These are phyloP conservation scores for Lycodopsis pacificus DNA, from an alignment of 2,797 vertebrate species.

Conservation along the genomic window DNA sequence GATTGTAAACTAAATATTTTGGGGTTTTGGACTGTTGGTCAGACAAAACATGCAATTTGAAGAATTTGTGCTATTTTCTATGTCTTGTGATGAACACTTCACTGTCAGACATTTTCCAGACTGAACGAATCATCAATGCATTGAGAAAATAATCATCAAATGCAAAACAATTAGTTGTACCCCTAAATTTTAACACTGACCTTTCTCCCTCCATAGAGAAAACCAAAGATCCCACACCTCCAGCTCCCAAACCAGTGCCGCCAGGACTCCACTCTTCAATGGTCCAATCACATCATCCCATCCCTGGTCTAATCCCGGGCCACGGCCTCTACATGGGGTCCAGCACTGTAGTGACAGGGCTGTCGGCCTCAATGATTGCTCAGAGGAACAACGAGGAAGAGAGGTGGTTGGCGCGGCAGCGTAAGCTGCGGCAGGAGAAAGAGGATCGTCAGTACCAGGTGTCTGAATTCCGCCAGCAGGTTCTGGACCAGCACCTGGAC, in stretches of 20 bases:
- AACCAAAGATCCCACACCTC: conserved; percentile 91
- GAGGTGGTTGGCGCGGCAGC: conserved; percentile 95
- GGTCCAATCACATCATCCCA: conserved; percentile 85
- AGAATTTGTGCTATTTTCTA: background rate
- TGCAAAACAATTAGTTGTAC: background rate
- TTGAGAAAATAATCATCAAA: background rate
- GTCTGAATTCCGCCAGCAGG: conserved; percentile 97
- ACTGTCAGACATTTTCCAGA: background rate
- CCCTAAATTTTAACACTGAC: background rate
- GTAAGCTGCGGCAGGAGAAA: conserved; percentile 96
- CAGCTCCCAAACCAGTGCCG: conserved; percentile 85
- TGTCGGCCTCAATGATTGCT: conserved; percentile 88
- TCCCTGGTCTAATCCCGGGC: conserved; percentile 90
- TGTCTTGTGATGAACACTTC: background rate
- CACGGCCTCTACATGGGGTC: conserved; percentile 90
- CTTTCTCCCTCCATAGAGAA: conserved; percentile 85
- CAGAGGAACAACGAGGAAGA: conserved; percentile 97
- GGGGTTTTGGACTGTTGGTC: background rate
- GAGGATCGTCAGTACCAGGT: conserved; percentile 98
- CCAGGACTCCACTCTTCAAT: conserved; percentile 81
- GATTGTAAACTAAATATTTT: background rate
- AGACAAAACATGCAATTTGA: conserved; percentile 3
- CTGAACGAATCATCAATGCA: background rate
- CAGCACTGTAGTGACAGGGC: conserved; percentile 74
- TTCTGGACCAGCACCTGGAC: conserved; percentile 96